Conservation (phyloP, 2,888 invertebrate species). For the Volucella inanis region DNA sequence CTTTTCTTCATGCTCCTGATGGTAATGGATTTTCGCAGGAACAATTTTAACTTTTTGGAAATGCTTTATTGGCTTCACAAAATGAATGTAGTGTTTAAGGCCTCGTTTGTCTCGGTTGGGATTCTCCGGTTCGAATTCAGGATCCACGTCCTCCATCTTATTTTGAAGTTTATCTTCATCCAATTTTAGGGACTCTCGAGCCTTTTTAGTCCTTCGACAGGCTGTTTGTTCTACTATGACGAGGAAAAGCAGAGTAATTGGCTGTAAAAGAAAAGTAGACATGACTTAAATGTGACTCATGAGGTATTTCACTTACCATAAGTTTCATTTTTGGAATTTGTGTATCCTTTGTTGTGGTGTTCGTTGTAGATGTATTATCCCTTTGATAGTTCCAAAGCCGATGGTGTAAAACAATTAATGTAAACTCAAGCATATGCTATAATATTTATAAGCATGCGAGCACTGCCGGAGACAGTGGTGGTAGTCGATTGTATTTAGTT, state of each 20-base stretch:
- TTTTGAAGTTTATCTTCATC: conserved; percentile 7
- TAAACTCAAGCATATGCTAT: conserved; percentile 31
- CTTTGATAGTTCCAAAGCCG: conserved; percentile 30
- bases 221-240: conserved; percentile 37
- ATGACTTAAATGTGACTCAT: background rate
- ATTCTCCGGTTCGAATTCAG: conserved; percentile 47
- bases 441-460: conserved; percentile 69
- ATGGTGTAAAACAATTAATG: conserved; percentile 49
- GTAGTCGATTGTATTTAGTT: conserved; percentile 34
- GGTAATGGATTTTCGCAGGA: conserved; percentile 63
- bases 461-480: conserved; percentile 18
- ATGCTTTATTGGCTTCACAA: conserved; percentile 76
- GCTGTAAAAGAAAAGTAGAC: conserved; percentile 30
- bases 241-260: conserved; percentile 53
- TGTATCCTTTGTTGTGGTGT: conserved; percentile 44
- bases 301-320: conserved; percentile 45
- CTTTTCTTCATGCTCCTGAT: conserved; percentile 66
- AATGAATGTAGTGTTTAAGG: conserved; percentile 76
- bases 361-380: background rate
- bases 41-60: conserved; percentile 75
- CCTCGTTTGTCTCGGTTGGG: conserved; percentile 77
- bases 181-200: conserved; percentile 54
- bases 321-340: conserved; percentile 56
- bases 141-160: background rate
- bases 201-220: conserved; percentile 59